These are phyloP conservation scores for Xanthia togata DNA, from an alignment of 2,888 invertebrate species.

Conservation along the genomic window DNA sequence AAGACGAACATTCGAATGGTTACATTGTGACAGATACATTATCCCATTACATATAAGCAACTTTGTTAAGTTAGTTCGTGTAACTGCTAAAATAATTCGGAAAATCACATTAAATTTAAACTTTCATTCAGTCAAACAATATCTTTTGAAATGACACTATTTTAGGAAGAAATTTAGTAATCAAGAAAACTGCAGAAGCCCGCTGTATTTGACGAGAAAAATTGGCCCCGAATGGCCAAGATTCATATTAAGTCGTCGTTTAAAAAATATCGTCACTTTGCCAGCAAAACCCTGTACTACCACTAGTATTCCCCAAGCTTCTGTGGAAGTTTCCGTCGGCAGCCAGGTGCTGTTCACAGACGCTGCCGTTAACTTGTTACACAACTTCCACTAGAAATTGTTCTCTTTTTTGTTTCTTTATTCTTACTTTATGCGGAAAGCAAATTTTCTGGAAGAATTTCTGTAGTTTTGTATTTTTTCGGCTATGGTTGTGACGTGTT, in stretches of 20 bases:
- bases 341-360: conserved; percentile 73
- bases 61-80: too few relatives aligned
- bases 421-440: conserved; percentile 56
- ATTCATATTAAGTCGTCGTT: too few relatives aligned
- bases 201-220: background rate
- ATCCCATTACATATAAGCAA: background rate
- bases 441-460: conserved; percentile 57
- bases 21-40: background rate
- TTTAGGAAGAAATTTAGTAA: too few relatives aligned
- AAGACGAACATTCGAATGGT: too few relatives aligned
- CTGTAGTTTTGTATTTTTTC: conserved; percentile 27
- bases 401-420: conserved; percentile 68
- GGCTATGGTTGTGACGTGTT: background rate
- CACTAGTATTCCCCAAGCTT: conserved; percentile 54
- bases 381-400: conserved; percentile 74
- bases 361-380: conserved; percentile 76
- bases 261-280: background rate
- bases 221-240: too few relatives aligned
- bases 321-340: conserved; percentile 64
- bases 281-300: conserved; percentile 37
- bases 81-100: background rate
- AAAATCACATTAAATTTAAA: background rate
- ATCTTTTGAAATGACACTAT: too few relatives aligned
- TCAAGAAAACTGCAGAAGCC: background rate
- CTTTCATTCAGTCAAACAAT: background rate